Percentiles rank a stretch among this genome's conserved stretches.
Evolutionary conservation across 2,797 vertebrate genomes (phyloP).

Genomic region (Ptychobarbus kaznakovi): DNA sequence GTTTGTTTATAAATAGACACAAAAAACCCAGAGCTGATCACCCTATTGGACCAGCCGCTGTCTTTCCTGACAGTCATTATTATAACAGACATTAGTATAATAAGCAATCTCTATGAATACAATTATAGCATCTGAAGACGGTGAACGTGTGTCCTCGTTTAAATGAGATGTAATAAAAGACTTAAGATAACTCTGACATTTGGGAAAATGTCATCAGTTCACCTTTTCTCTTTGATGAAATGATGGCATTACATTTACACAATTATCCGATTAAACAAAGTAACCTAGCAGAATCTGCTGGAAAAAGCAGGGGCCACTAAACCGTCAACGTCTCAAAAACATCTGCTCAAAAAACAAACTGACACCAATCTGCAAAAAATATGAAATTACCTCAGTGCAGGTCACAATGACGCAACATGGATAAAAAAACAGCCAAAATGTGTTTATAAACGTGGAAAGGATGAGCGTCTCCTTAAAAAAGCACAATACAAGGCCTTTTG

Average conservation of each 20-base stretch:
- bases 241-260: conserved; percentile 86
- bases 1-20: conserved; percentile 78
- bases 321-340: not conserved
- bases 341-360: not conserved
- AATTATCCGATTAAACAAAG: conserved; percentile 81
- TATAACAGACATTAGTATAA: conserved; percentile 75
- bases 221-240: conserved; percentile 86
- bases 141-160: conserved; percentile 73
- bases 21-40: conserved; percentile 73
- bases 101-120: conserved; percentile 87
- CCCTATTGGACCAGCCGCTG: conserved; percentile 75
- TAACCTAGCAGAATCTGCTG: conserved; percentile 24
- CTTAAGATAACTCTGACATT: conserved; percentile 91
- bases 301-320: conserved; percentile 6
- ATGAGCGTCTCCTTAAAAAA: not conserved
- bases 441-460: not conserved
- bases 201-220: conserved; percentile 87
- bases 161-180: conserved; percentile 89
- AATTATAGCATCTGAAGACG: conserved; percentile 69
- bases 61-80: conserved; percentile 78
- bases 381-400: not conserved
- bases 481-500: conserved; percentile 18
- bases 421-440: not conserved
- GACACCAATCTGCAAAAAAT: not conserved
- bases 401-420: not conserved